Base-by-base conservation (phyloP, 2,888 invertebrate species). In the Junonia oenone region DNA sequence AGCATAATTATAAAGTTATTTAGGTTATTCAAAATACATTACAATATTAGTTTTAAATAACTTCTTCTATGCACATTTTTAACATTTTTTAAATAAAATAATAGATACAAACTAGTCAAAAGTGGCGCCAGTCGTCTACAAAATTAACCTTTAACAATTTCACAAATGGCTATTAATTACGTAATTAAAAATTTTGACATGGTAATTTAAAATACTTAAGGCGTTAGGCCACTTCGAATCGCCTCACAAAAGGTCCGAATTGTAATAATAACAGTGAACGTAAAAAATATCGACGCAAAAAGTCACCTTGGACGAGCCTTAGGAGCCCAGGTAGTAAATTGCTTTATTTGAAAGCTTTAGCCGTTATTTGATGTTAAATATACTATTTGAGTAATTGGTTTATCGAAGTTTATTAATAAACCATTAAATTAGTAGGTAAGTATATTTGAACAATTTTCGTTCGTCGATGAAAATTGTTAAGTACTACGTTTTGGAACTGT, bases 301-400 rank as follows among this genome's bases (percentile, higher is more conserved):
- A 89, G 73, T 75, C 89, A 88, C 90, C 89, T 90, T 89, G 83
- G 73, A 73, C 73, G 73, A 76, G 82, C 75, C 81, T 78, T 82
- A 83, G 73, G 83, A 83, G 81, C 83, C 79, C 88, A 90, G 88
- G 90, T 89, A 89, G 87, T 82, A 76, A 78, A 86, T 84, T 82
- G 87, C 84, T 88, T 86, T 76, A 87, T 87, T 82, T 80, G 75
- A 74, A 79, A 78, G 80, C 75, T 72, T 65, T 43, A 43, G 66
- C 63, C 70, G 64, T 65, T 67, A 65, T 68, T 69, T 63, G 46
- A 56, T 49, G 59, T 51, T 56, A 52, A 63, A 70, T 74, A 75
- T 71, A 69, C 68, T 68, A 69, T 71, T 72, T 70, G 73, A 72
- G 70, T 71, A 75, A 75, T 73, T 69, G 68, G 68, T 66, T 66